Percentiles rank a stretch among this genome's conserved stretches.
These are phyloP conservation scores for Bilobella aurantiaca DNA, from an alignment of 1,140 invertebrate genomes.

Conservation along the genomic window DNA sequence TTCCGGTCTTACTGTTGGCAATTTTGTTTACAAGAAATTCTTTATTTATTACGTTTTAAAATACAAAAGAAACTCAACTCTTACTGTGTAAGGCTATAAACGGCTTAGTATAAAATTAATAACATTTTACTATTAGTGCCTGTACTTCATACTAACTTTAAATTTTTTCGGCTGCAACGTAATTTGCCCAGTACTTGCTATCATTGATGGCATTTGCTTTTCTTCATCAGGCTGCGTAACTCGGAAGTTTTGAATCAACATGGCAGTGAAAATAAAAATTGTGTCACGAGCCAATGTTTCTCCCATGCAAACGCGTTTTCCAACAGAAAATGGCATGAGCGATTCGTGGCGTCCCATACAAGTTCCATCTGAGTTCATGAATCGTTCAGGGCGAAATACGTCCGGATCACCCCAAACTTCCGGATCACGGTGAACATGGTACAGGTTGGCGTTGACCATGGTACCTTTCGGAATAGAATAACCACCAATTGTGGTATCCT, in stretches of 20 bases:
- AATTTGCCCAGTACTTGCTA: too few relatives aligned
- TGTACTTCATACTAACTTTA: too few relatives aligned
- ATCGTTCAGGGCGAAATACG: conserved; percentile 42
- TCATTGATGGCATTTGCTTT: background rate
- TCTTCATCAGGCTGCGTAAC: background rate
- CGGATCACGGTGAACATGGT: conserved; percentile 40
- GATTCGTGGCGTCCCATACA: background rate
- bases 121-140: too few relatives aligned
- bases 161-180: too few relatives aligned
- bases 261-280: conserved; percentile 9
- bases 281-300: conserved; percentile 10
- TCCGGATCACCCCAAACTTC: conserved; percentile 41
- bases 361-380: conserved; percentile 35
- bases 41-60: too few relatives aligned
- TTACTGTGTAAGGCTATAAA: too few relatives aligned
- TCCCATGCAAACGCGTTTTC: conserved; percentile 12
- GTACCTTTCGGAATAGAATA: conserved; percentile 39
- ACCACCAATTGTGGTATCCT: conserved; percentile 34
- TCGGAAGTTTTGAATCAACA: conserved; percentile 10
- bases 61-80: too few relatives aligned
- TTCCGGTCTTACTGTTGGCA: too few relatives aligned
- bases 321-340: conserved; percentile 11
- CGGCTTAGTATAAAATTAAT: too few relatives aligned
- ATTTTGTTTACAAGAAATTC: too few relatives aligned
- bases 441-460: conserved; percentile 41